Evolutionary conservation across 2,888 invertebrate genomes (phyloP).

Genomic region (Polydrusus pterygomalis): DNA sequence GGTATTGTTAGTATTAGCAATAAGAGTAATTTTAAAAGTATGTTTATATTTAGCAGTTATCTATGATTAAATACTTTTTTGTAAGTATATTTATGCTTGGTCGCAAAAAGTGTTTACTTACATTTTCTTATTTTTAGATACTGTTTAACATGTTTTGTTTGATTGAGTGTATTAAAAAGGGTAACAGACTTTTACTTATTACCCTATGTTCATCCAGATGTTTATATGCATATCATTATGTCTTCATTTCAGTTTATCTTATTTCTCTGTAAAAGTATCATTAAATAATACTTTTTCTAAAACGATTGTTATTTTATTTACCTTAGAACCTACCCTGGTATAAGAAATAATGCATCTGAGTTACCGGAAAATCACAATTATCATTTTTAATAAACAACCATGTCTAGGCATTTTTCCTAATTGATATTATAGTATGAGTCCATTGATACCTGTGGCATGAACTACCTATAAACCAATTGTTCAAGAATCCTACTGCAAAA

Average conservation of each 20-base stretch:
- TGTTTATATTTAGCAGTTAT: conserved; percentile 23
- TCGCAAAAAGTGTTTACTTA: conserved; percentile 22
- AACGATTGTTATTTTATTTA: not conserved
- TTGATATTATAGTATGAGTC: conserved; percentile 10
- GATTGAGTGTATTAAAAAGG: conserved; percentile 8
- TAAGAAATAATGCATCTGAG: not conserved
- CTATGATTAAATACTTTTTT: conserved; percentile 24
- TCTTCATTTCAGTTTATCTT: conserved; percentile 14
- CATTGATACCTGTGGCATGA: not conserved
- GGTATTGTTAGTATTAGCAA: not conserved
- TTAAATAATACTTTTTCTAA: conserved; percentile 17
- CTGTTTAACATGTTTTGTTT: conserved; percentile 24
- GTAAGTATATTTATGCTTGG: conserved; percentile 18
- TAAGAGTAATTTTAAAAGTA: not conserved
- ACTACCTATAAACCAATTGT: no score
- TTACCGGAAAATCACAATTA: conserved; percentile 17
- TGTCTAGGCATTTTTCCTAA: conserved; percentile 7
- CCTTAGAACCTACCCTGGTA: not conserved
- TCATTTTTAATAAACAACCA: not conserved
- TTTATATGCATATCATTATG: conserved; percentile 17
- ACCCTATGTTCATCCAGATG: not conserved
- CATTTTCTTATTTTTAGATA: conserved; percentile 17
- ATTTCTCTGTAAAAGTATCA: conserved; percentile 7
- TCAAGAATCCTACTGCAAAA: no score
- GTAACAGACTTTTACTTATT: conserved; percentile 9